These are phyloP conservation scores for Emmelina monodactyla DNA, from an alignment of 2,888 invertebrate species.

Conservation along the genomic window DNA sequence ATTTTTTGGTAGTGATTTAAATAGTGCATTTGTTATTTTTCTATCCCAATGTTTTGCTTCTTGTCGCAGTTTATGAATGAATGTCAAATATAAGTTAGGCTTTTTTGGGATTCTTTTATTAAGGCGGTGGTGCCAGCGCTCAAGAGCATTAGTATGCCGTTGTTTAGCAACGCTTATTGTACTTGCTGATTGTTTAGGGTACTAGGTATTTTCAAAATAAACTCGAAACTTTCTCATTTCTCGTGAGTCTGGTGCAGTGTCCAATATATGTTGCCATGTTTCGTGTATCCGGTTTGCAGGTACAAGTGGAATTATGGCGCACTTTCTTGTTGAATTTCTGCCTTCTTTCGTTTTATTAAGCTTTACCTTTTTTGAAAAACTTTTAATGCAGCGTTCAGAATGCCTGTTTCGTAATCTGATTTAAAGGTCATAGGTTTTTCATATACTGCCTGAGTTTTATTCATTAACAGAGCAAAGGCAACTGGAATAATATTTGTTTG, in stretches of 20 bases:
- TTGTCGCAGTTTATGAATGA: constrained; percentile 10
- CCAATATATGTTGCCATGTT: constrained; percentile 9
- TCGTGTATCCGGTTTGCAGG: constrained; percentile 11
- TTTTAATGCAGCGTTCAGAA: constrained; percentile 8
- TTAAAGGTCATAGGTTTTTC: constrained; percentile 8
- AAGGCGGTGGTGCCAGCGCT: constrained; percentile 10
- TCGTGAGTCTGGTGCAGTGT: constrained; percentile 6
- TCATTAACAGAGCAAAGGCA: constrained; percentile 9
- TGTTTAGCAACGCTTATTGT: constrained; percentile 11
- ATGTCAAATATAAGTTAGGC: constrained; percentile 8
- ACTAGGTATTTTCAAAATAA: constrained; percentile 11
- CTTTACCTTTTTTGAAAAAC: constrained; percentile 10
- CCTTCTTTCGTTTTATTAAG: constrained; percentile 8
- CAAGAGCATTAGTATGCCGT: constrained; percentile 10
- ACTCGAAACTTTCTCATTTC: constrained; percentile 11
- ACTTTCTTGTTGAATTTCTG: constrained; percentile 7
- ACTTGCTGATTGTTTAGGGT: constrained; percentile 9
- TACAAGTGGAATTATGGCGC: constrained; percentile 10
- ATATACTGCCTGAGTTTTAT: constrained; percentile 11
- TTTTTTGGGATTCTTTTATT: constrained; percentile 10
- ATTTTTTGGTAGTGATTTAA: constrained; percentile 3
- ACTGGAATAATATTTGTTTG: constrained; percentile 11
- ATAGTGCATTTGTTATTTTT: constrained; percentile 5
- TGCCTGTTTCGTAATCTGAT: constrained; percentile 11
- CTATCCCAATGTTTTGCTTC: constrained; percentile 11